Base-by-base conservation (phyloP, 2,797 vertebrate species). In the Oophaga sylvatica region DNA sequence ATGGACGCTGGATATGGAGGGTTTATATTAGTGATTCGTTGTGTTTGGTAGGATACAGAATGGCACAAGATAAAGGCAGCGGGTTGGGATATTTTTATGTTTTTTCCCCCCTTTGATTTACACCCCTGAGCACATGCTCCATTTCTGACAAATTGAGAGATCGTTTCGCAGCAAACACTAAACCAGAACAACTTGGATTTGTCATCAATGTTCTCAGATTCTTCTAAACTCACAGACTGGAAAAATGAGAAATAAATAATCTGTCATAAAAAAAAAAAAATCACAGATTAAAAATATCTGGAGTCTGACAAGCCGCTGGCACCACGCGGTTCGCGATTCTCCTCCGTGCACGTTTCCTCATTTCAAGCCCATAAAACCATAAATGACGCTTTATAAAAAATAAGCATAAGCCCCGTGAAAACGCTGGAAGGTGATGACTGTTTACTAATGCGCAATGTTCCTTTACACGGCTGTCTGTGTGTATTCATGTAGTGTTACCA, bases 191-290 rank as follows among this genome's bases (percentile, higher is more conserved):
- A 75, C 19, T 75, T 71, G 75, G 59, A 79, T 48, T 57, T 63
- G 78, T 75, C 78, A 29, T 20, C 56, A 22, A 22, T 12, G 77
- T 68, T 86, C 65, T 80, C 48, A 78, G 20, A 78, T 56, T 19
- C 16, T 65, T 53, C 8, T 10, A 65, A 22, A 71, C 68, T 41
- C 35, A 71, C 15, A 29, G 63, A 67, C 29, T 29, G n/a, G 31
- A 20, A 73, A 73, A 45, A 35, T 73, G 17, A 73, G 35, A 19
- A 35, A 71, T 17, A 71, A 71, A 71, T 71, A 71, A 71, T 35
- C 70, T 71, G 35, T 67, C 2, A 67, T 26, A 26, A 65, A n/a
- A 29, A 67, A 20, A 15, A 45, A 71, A 41, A 45, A 41, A 73
- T 41, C 41, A 35, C 35, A 73, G 35, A 73, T 45, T 45, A 45